A percentile compares a stretch with the other conserved stretches of the same genome.
Evolutionary conservation across 2,113 vertebrate species (phyloP).

Genomic region (Campylomormyrus numenius): DNA sequence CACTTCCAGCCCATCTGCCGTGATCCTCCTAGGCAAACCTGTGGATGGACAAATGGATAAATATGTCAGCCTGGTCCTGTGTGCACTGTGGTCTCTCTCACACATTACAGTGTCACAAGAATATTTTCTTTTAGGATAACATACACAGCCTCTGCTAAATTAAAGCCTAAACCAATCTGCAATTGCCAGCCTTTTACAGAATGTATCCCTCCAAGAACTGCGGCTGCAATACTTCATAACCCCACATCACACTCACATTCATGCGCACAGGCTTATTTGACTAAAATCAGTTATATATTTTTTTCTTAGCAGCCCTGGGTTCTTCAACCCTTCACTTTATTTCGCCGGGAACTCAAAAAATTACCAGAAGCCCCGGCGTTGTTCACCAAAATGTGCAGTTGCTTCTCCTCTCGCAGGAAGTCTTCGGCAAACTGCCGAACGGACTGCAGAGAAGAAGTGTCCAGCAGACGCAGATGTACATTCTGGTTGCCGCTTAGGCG

Average conservation of each 20-base stretch:
- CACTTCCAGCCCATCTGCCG: conserved; percentile 64
- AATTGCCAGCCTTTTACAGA: not conserved
- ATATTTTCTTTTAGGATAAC: not conserved
- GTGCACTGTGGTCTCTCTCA: not conserved
- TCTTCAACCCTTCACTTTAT: not conserved
- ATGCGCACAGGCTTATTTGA: not conserved
- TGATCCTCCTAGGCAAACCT: conserved; percentile 66
- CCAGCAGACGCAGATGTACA: conserved; percentile 63
- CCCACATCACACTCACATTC: not conserved
- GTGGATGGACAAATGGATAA: not conserved
- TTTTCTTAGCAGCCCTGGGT: not conserved
- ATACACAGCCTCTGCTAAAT: not conserved
- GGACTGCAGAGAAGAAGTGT: conserved; percentile 68
- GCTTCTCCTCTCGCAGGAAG: conserved; percentile 59
- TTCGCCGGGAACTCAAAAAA: not conserved
- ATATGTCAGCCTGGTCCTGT: not conserved
- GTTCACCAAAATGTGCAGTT: conserved; percentile 76
- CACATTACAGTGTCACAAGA: not conserved
- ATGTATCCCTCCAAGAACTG: not conserved
- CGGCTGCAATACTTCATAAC: not conserved
- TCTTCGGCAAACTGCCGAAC: conserved; percentile 58
- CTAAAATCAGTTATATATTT: not conserved
- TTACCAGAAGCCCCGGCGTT: conserved; percentile 68
- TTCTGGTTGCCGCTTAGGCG: conserved; percentile 53
- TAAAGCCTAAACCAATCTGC: not conserved